Conservation (phyloP, 2,113 vertebrate genomes). For the Silurus meridionalis region DNA sequence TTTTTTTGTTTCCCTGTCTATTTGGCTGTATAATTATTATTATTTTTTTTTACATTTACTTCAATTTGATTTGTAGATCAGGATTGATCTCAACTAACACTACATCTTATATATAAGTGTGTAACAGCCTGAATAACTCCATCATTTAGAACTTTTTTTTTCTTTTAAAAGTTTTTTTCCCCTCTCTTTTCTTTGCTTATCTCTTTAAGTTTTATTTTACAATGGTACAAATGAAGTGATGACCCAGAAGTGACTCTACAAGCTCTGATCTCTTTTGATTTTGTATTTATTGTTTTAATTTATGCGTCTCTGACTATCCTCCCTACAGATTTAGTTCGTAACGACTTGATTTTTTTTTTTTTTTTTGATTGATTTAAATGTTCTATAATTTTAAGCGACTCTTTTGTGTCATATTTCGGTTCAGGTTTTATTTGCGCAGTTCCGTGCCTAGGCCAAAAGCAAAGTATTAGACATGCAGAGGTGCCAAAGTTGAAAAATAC, state of each 20-base stretch:
- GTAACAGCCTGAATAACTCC: neutral
- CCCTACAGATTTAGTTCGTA: too few species aligned
- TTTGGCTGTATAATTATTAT: constrained; percentile 41
- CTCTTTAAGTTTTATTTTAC: constrained; percentile 23
- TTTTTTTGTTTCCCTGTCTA: constrained; percentile 42
- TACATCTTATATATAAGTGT: neutral
- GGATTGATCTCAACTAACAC: constrained; percentile 27
- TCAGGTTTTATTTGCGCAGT: constrained; percentile 12
- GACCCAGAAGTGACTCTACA: constrained; percentile 19
- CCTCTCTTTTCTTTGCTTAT: too few species aligned
- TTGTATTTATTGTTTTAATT: constrained; percentile 63
- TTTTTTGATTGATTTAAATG: constrained; percentile 32
- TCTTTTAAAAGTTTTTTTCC: too few species aligned
- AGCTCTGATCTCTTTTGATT: constrained; percentile 40
- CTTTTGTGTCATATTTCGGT: constrained; percentile 25
- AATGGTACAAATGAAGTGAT: constrained; percentile 48
- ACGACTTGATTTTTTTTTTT: neutral
- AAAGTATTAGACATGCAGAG: constrained; percentile 9
- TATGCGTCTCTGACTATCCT: constrained; percentile 65
- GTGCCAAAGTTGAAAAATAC: neutral
- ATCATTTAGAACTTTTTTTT: too few species aligned
- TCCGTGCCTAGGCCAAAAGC: neutral
- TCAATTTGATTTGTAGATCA: constrained; percentile 24
- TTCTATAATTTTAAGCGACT: constrained; percentile 38
- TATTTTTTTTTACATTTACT: neutral